Percentiles rank a stretch among this genome's conserved stretches.
phyloP scores from a whole-genome alignment of 2,797 vertebrate genomes.

The Neostethus bicornis region DNA sequence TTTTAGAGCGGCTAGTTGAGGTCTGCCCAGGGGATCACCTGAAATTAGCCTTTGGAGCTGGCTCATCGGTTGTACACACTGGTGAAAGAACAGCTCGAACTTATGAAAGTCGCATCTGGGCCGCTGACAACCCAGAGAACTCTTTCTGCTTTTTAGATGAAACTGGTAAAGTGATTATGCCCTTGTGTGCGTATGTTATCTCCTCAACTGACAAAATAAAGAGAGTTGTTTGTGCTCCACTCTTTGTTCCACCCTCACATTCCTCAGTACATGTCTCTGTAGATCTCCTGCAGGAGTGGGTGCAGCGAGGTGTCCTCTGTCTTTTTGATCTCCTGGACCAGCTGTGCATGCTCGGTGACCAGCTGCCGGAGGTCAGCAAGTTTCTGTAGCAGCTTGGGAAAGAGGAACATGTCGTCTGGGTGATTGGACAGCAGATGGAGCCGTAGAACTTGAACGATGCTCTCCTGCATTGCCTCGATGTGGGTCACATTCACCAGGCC shows the following conservation, averaged over 20 bases:
- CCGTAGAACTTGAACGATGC: slow-evolving; percentile 89
- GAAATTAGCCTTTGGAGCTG: slow-evolving; percentile 29
- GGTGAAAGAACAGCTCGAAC: slow-evolving; percentile 21
- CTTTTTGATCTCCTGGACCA: slow-evolving; percentile 96
- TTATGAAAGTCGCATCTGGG: slow-evolving; percentile 16
- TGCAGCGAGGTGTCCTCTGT: slow-evolving; percentile 95
- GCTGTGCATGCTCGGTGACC: slow-evolving; percentile 93
- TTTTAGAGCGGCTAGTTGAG: slow-evolving; percentile 32
- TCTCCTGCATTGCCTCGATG: slow-evolving; percentile 95
- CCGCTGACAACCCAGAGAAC: slow-evolving; percentile 27
- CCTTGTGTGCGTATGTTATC: slow-evolving; percentile 47
- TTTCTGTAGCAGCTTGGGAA: slow-evolving; percentile 96
- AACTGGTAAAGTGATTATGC: slow-evolving; percentile 57
- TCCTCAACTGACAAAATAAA: slow-evolving; percentile 34
- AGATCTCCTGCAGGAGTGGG: slow-evolving; percentile 96
- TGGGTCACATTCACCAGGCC: slow-evolving; percentile 89
- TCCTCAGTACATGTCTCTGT: slow-evolving; percentile 96
- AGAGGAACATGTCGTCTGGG: slow-evolving; percentile 89
- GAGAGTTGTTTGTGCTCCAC: slow-evolving; percentile 17
- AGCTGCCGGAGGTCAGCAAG: slow-evolving; percentile 95
- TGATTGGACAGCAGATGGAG: slow-evolving; percentile 93
- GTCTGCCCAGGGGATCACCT: slow-evolving; percentile 9
- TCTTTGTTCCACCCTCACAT: slow-evolving; percentile 17
- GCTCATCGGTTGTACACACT: slow-evolving; percentile 44
- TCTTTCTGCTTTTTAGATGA: slow-evolving; percentile 21